These are phyloP conservation scores for Pteruthius melanotis DNA, from an alignment of 2,113 vertebrate genomes.

Conservation along the genomic window DNA sequence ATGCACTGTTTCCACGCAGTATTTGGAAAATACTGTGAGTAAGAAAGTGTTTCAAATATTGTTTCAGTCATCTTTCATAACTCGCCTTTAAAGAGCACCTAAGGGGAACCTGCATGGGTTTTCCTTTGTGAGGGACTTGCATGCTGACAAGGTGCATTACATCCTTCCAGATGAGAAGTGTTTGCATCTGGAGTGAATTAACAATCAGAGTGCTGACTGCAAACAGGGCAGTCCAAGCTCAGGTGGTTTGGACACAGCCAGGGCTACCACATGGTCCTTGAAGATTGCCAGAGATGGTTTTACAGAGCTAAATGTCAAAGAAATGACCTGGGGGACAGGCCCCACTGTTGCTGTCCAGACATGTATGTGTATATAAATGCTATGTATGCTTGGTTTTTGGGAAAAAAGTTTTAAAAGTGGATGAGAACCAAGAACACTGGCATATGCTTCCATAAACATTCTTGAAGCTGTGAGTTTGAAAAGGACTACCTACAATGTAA, in stretches of 20 bases:
- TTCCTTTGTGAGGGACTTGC: background rate
- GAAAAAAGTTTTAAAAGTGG: background rate
- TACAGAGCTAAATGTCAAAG: background rate
- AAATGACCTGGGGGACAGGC: background rate
- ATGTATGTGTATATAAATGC: background rate
- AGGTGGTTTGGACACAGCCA: slow-evolving; percentile 18
- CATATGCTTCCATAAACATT: background rate
- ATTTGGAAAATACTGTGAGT: background rate
- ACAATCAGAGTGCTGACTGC: background rate
- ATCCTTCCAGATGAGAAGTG: background rate
- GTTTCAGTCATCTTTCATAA: background rate
- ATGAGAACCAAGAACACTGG: background rate
- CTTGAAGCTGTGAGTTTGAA: background rate
- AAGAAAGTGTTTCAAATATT: background rate
- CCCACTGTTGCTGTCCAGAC: background rate
- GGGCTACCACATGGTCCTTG: background rate
- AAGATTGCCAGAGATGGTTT: background rate
- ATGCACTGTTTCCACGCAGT: background rate
- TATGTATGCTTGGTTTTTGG: background rate
- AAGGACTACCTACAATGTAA: background rate
- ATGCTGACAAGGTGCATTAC: background rate
- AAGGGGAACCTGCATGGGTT: background rate
- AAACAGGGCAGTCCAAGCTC: background rate
- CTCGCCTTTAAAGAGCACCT: background rate
- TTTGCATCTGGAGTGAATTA: slow-evolving; percentile 19